Conservation (phyloP, 2,113 vertebrate species). For the Neomonachus schauinslandi region DNA sequence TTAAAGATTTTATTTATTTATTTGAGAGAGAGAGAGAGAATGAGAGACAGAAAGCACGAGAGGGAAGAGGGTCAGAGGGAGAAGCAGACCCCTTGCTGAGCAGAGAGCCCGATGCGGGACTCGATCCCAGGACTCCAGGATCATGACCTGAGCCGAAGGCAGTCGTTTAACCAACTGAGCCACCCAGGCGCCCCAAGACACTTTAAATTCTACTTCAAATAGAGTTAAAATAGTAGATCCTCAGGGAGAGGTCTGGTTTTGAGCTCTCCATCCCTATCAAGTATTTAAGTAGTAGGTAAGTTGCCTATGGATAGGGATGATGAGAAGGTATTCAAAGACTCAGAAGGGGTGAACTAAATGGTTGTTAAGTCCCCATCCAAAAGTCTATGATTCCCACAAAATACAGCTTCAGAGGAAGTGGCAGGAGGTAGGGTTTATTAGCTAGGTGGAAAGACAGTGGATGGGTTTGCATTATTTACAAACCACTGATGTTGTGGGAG, state of each 20-base stretch:
- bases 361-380: not conserved
- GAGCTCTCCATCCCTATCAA: not conserved
- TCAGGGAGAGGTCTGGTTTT: not conserved
- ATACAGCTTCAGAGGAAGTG: not conserved
- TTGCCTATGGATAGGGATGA: not conserved
- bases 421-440: not conserved
- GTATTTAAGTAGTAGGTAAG: not conserved
- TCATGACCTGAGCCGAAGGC: too few relatives aligned
- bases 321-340: not conserved
- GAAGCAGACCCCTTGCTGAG: too few relatives aligned
- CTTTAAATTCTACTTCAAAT: constrained; percentile 3
- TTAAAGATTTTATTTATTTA: too few relatives aligned
- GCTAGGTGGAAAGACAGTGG: not conserved
- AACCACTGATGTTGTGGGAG: not conserved
- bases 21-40: too few relatives aligned
- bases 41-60: too few relatives aligned
- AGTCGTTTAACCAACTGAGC: too few relatives aligned
- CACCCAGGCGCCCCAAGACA: too few relatives aligned
- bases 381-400: not conserved
- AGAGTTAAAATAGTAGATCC: not conserved
- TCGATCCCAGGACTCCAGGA: too few relatives aligned
- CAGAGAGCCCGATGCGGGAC: too few relatives aligned
- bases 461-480: not conserved
- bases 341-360: not conserved
- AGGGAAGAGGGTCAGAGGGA: too few relatives aligned